A percentile compares a stretch with the other conserved stretches of the same genome.
Evolutionary conservation across 1,140 invertebrate species (phyloP).

Genomic region (Zophobas morio): DNA sequence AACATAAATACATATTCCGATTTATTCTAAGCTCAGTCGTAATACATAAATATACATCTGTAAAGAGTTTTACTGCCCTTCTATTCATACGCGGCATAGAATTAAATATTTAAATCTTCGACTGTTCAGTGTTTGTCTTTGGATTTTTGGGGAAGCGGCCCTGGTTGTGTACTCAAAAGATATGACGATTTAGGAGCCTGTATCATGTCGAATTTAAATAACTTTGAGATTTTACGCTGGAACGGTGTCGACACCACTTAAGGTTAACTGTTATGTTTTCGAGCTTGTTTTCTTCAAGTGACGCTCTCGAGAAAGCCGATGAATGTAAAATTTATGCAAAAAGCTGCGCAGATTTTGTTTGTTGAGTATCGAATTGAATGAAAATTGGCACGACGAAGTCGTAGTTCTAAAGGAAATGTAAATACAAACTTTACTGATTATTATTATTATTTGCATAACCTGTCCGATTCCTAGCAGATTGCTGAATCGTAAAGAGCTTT

Average conservation of each 20-base stretch:
- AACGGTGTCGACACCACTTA: conserved; percentile 15
- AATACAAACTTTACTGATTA: no score
- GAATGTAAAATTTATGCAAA: conserved; percentile 7
- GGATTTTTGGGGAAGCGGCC: conserved; percentile 20
- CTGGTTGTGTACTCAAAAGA: conserved; percentile 22
- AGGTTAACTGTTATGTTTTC: conserved; percentile 14
- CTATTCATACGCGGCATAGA: conserved; percentile 45
- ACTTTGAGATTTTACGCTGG: not conserved
- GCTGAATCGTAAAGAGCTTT: no score
- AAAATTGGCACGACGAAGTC: not conserved
- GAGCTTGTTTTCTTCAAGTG: not conserved
- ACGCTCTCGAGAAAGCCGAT: not conserved
- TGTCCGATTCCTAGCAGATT: no score
- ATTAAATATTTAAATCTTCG: conserved; percentile 46
- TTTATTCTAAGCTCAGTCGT: conserved; percentile 44
- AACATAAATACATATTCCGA: conserved; percentile 51
- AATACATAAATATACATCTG: conserved; percentile 52
- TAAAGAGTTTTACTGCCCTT: conserved; percentile 47
- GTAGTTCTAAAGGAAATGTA: no score
- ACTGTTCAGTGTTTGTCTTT: conserved; percentile 38
- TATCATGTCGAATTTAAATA: conserved; percentile 32
- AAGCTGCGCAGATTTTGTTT: conserved; percentile 5
- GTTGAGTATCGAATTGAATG: not conserved
- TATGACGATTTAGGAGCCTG: conserved; percentile 24
- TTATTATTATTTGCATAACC: no score